phyloP scores from a whole-genome alignment of 2,888 invertebrate genomes.

The Chloroclystis v-ata region DNA sequence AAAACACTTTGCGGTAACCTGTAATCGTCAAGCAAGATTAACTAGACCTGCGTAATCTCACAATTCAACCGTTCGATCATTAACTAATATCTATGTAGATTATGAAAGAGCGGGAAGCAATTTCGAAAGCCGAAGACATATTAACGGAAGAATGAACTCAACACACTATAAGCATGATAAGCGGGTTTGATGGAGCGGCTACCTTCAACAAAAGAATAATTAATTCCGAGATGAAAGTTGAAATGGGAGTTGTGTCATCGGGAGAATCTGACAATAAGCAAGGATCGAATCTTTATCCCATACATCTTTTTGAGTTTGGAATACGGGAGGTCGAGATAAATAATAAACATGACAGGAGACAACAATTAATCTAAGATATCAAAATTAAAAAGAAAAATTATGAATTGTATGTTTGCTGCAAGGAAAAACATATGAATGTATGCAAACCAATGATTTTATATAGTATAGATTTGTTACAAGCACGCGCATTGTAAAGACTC shows the following conservation, averaged over 20 bases:
- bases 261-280: constrained; percentile 30
- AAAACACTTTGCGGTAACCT: too few relatives aligned
- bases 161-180: constrained; percentile 57
- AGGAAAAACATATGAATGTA: too few relatives aligned
- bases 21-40: not conserved
- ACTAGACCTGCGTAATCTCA: not conserved
- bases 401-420: too few relatives aligned
- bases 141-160: constrained; percentile 51
- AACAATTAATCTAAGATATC: not conserved
- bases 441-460: too few relatives aligned
- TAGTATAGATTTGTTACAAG: too few relatives aligned
- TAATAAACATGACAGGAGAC: not conserved
- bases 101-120: constrained; percentile 51
- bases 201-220: constrained; percentile 66
- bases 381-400: too few relatives aligned
- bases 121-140: constrained; percentile 59
- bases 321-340: not conserved
- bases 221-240: constrained; percentile 66
- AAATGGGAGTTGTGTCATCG: constrained; percentile 40
- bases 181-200: constrained; percentile 62
- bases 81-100: constrained; percentile 34
- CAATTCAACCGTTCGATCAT: constrained; percentile 31
- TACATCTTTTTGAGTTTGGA: not conserved
- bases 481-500: too few relatives aligned
- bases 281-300: constrained; percentile 2